A percentile compares a stretch with the other conserved stretches of the same genome.
phyloP scores from a whole-genome alignment of 2,113 vertebrate genomes.

The Poeciliopsis retropinna region DNA sequence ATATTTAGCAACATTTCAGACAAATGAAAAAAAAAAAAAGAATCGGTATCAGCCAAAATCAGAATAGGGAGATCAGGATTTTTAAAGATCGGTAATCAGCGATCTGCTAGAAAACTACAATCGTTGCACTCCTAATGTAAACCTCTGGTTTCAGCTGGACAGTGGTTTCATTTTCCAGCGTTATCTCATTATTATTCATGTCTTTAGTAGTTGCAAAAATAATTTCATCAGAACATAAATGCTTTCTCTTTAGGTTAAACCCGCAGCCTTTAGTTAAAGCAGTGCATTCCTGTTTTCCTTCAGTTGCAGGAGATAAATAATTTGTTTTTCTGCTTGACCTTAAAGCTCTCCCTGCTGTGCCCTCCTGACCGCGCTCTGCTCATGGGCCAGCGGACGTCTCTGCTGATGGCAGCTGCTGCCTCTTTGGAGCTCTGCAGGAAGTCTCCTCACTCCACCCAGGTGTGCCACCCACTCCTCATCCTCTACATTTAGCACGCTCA shows the following conservation, averaged over 20 bases:
- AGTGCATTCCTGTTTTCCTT: neutral
- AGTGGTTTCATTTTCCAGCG: neutral
- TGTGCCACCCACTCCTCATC: slow-evolving; percentile 66
- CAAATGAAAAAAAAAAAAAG: too few species aligned
- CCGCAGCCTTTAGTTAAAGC: neutral
- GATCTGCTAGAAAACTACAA: too few species aligned
- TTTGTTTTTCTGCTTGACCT: slow-evolving; percentile 11
- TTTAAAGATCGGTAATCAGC: too few species aligned
- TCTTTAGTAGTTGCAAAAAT: neutral
- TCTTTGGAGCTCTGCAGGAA: slow-evolving; percentile 85
- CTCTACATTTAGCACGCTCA: slow-evolving; percentile 52
- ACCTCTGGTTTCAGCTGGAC: too few species aligned
- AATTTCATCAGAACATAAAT: too few species aligned
- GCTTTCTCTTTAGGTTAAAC: neutral
- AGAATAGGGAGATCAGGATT: too few species aligned
- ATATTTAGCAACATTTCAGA: too few species aligned
- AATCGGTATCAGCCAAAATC: too few species aligned
- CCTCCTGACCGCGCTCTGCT: slow-evolving; percentile 84
- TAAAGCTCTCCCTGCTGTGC: slow-evolving; percentile 89
- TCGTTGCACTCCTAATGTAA: too few species aligned
- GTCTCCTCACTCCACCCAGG: slow-evolving; percentile 70
- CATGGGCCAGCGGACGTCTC: slow-evolving; percentile 88
- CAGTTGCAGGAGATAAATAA: neutral
- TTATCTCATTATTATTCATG: neutral
- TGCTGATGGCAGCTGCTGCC: slow-evolving; percentile 87